Percentiles rank a stretch among this genome's conserved stretches.
Evolutionary conservation across 2,888 invertebrate genomes (phyloP).

Genomic region (Hoplodrina blanda): DNA sequence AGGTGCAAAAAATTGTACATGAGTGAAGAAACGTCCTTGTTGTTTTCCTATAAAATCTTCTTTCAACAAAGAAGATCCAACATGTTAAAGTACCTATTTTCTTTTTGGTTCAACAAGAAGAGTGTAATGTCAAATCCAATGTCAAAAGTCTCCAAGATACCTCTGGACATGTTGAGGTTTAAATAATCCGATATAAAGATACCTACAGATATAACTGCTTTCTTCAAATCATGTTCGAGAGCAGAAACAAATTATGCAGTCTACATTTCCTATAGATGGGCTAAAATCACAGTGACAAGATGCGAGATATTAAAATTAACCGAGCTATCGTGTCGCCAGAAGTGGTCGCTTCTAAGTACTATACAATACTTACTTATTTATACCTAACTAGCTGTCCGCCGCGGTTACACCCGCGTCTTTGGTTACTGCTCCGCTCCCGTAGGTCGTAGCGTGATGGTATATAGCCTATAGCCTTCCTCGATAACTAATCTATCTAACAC

Average conservation of each 20-base stretch:
- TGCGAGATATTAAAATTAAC: slow-evolving; percentile 80
- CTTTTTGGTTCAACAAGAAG: slow-evolving; percentile 19
- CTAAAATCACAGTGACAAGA: slow-evolving; percentile 74
- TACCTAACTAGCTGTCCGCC: too few relatives aligned
- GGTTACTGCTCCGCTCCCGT: too few relatives aligned
- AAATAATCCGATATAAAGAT: slow-evolving; percentile 21
- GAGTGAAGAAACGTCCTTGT: too few relatives aligned
- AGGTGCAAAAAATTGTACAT: too few relatives aligned
- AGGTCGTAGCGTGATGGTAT: too few relatives aligned
- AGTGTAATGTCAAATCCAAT: slow-evolving; percentile 1
- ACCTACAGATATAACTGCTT: slow-evolving; percentile 29
- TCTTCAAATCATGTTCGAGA: slow-evolving; percentile 64
- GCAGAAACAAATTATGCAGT: slow-evolving; percentile 43
- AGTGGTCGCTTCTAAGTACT: slow-evolving; percentile 77
- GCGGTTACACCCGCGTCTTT: too few relatives aligned
- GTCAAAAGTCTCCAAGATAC: slow-evolving; percentile 18
- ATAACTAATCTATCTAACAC: too few relatives aligned
- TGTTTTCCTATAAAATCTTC: background rate
- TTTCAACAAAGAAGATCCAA: slow-evolving; percentile 16
- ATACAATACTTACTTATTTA: too few relatives aligned
- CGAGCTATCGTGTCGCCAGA: slow-evolving; percentile 76
- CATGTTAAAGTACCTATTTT: slow-evolving; percentile 1
- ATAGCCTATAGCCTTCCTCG: too few relatives aligned
- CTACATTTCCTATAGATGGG: slow-evolving; percentile 38
- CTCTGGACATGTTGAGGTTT: slow-evolving; percentile 34